Evolutionary conservation across 1,140 invertebrate genomes (phyloP), one percentile per base, ranked within the genome.

Genomic region (Papilio machaon): DNA sequence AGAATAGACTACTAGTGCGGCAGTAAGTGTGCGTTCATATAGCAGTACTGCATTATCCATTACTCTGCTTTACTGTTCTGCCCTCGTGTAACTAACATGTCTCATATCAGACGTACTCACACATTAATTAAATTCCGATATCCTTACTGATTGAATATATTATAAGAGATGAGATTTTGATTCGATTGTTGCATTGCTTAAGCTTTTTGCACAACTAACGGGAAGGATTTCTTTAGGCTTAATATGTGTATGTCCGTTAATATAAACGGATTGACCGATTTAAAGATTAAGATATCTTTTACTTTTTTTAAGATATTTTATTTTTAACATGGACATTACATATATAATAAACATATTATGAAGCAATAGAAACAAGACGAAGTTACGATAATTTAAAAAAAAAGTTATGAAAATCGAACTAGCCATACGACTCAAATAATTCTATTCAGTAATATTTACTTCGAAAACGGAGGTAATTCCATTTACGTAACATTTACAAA

Each of bases 101-200:
- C 89, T 84, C 85, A 85, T 88, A 89, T 91, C 87, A 83, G 87
- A 82, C 84, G 85, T 86, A 85, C 81, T 83, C 79, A 83, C 84
- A 85, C 87, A 88, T 90, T 88, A 88, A 90, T 90, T 84, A 85
- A 86, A 84, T 87, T 84, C 79, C 81, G 83, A 86, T 86, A 85
- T 80, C 73, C 64, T 70, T 70, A 64, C 35, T 84, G 83, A 86
- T 83, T 47, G 79, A 83, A 86, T 85, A 82, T 70, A 85, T 85
- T 86, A 49, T 86, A 58, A 76, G 73, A 80, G 74, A 83, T 80
- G 78, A 80, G 80, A 73, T n/a, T 58, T 73, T 80, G 54, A 58
- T 58, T 19, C n/a, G 54, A 58, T 58, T 58, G 54, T 58, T 58
- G 1, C 15, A 54, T 54, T 54, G 47, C 47, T 49, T 49, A 11